A percentile compares a stretch with the other conserved stretches of the same genome.
phyloP scores from a whole-genome alignment of 2,113 vertebrate species.

The Deroptyus accipitrinus region DNA sequence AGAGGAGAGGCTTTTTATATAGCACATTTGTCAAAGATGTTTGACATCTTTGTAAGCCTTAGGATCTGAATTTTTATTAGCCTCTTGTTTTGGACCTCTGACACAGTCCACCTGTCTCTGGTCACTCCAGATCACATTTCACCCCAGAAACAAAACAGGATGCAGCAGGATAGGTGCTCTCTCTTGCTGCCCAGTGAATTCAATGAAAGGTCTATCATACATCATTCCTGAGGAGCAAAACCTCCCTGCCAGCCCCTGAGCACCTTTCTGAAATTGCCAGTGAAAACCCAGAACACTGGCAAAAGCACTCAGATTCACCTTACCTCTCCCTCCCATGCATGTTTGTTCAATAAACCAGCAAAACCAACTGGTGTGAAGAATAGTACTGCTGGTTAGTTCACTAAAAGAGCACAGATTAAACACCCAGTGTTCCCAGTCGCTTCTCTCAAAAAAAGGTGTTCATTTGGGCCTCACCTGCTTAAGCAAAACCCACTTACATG shows the following conservation, averaged over 20 bases:
- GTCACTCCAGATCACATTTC: background rate
- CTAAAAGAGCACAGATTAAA: background rate
- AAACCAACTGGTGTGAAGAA: background rate
- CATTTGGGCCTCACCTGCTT: background rate
- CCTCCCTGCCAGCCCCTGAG: background rate
- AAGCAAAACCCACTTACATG: background rate
- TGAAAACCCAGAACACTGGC: background rate
- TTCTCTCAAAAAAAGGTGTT: background rate
- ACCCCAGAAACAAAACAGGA: background rate
- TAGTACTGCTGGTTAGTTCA: background rate
- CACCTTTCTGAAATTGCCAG: background rate
- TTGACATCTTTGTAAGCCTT: background rate
- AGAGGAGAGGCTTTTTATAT: constrained; percentile 18
- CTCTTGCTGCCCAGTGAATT: background rate
- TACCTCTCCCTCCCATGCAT: background rate
- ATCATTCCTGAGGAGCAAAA: background rate
- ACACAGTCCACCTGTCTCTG: background rate
- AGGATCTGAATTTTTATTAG: constrained; percentile 4
- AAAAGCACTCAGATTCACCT: background rate
- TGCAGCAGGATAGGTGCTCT: background rate
- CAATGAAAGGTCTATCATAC: background rate
- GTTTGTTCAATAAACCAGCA: background rate
- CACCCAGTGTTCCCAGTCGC: background rate
- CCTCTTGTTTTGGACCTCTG: background rate
- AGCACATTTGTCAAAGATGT: background rate